Base-by-base conservation (phyloP, 2,888 invertebrate genomes). In the Cataglyphis livida region DNA sequence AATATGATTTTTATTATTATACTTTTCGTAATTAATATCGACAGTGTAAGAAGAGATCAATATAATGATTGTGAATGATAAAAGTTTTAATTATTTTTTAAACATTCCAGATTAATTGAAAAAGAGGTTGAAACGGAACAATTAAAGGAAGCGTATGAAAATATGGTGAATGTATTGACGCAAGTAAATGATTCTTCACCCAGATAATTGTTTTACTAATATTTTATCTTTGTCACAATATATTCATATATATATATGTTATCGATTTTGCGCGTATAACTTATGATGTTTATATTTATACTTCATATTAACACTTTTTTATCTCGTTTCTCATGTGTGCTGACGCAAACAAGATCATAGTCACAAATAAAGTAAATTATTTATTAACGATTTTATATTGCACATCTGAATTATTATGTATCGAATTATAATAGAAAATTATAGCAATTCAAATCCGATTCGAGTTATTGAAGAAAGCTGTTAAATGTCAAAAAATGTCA, bases 91-190 rank as follows among this genome's bases (percentile, higher is more conserved):
- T 21, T 9, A 9, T 71, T 32, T 0, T 64, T 28, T 32, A 6
- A 82, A 32, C 3, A 12, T 61, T 59, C 28, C 48, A 89, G 88
- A 51, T 71, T 90, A 21, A 74, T 64, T 0, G 76, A 28, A 18
- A 84, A 82, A 64, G 83, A 88, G 21, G 5, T n/a, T 5, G 78
- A 90, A 41, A 38, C 82, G 10, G 81, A 88, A 2, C 75, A 83
- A 3, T 44, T 87, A 21, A 81, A 57, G 9, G 79, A 85, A 70
- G 83, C 28, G 1, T 89, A 79, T 32, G 74, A 89, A 5, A 81
- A 54, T n/a, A 21, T 71, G 3, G 10, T 61, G 18, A 82, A 32
- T 44, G 21, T n/a, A 44, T 21, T 74, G 5, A 44, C 25, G 9
- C 21, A 64, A 64, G 28, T 62, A 38, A 65, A 82, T 51, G 35